Base-by-base conservation (phyloP, 2,797 vertebrate species). In the Neosilurus mollespiculum region DNA sequence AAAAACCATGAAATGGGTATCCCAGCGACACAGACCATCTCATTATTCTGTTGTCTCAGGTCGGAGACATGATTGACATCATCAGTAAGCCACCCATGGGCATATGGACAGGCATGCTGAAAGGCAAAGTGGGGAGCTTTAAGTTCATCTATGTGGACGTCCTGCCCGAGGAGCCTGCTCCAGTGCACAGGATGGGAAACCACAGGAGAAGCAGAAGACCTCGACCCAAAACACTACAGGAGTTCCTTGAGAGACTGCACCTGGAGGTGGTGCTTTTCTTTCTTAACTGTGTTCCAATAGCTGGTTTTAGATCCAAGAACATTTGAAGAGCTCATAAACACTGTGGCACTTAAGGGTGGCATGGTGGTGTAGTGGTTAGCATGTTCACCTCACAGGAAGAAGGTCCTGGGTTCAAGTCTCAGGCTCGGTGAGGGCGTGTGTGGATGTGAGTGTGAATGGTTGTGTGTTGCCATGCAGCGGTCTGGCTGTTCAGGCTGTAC, bases 131-230 rank as follows among this genome's bases (percentile, higher is more conserved):
- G 24, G 98, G 98, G 75, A 96, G 92, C 87, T 99, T 99, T 90
- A 99, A 99, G 91, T 99, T 99, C 87, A 96, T 99, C 91, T 99
- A 99, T 0, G 97, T 99, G 84, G 96, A 99, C 64, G 82, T 96
- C 91, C 83, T 98, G 72, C 87, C 90, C 53, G 96, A 97, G 70
- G 94, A 93, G 87, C 87, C 85, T 4, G 89, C 83, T 11, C 10
- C 86, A 0, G 91, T 92, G 16, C 91, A 89, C 85, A 95, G 93
- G 83, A 91, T 78, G 85, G 92, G 91, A 81, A 67, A 84, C 0
- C 90, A 88, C 26, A 89, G 85, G 84, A 91, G 83, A 84, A 95
- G 91, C 85, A 93, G 90, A 83, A 92, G 81, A 51, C 92, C 90
- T 77, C 93, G 91, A 24, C 91, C 94, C 4, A 94, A 95, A 87